Evolutionary conservation across 2,888 invertebrate genomes (phyloP).

Genomic region (Dryobota labecula): DNA sequence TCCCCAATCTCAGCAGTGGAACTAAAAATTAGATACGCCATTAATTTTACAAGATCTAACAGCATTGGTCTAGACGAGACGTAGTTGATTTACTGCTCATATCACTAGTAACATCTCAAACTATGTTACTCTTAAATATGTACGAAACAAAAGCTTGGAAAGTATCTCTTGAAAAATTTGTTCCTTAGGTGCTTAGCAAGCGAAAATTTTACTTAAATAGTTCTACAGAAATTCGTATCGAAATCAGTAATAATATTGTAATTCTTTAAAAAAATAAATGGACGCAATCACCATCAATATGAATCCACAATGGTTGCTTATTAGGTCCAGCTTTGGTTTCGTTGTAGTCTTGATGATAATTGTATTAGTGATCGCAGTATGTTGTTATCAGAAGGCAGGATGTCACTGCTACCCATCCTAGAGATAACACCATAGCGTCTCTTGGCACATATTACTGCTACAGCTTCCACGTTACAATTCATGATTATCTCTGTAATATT

Average conservation of each 20-base stretch:
- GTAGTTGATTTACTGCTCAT: constrained; percentile 53
- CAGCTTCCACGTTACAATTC: not conserved
- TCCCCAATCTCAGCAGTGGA: constrained; percentile 30
- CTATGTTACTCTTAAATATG: constrained; percentile 24
- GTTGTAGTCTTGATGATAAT: not conserved
- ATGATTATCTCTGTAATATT: not conserved
- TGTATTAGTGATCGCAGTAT: not conserved
- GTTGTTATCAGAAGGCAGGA: not conserved
- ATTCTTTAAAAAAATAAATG: not conserved
- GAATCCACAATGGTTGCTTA: not conserved
- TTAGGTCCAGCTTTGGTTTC: not conserved
- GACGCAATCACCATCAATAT: not conserved
- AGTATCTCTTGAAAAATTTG: constrained; percentile 16
- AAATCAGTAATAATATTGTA: not conserved
- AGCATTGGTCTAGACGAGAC: constrained; percentile 61
- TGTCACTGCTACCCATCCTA: not conserved
- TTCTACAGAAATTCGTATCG: not conserved
- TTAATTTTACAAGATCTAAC: constrained; percentile 56
- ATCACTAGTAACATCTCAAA: constrained; percentile 26
- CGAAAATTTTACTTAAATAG: not conserved
- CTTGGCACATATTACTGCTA: not conserved
- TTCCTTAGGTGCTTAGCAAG: not conserved
- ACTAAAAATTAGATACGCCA: constrained; percentile 59
- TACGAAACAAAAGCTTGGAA: constrained; percentile 37
- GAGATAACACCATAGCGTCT: not conserved